phyloP scores from a whole-genome alignment of 2,888 invertebrate species.

The Acronicta aceris region DNA sequence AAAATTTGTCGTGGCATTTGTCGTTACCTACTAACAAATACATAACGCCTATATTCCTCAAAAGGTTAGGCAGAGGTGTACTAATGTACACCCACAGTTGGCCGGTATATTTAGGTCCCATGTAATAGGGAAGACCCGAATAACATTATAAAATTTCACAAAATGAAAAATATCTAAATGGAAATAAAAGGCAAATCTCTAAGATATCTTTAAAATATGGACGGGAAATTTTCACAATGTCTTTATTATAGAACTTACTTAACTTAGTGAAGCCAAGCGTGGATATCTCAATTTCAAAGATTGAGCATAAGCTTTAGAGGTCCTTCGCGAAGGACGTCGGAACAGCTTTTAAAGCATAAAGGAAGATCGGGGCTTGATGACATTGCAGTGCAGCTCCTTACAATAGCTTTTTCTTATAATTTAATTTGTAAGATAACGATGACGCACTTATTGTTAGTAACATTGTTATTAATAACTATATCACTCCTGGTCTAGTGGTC shows the following conservation, averaged over 20 bases:
- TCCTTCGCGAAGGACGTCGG: conserved; percentile 47
- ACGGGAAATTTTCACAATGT: conserved; percentile 35
- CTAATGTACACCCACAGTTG: too few relatives aligned
- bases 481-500: too few relatives aligned
- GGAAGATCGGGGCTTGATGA: conserved; percentile 47
- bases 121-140: too few relatives aligned
- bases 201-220: conserved; percentile 18
- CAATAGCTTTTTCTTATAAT: conserved; percentile 19
- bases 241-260: conserved; percentile 54
- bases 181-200: conserved; percentile 9
- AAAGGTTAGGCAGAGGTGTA: too few relatives aligned
- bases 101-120: too few relatives aligned
- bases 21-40: too few relatives aligned
- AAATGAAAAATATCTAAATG: conserved; percentile 4
- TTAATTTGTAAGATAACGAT: conserved; percentile 21
- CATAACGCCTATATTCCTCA: too few relatives aligned
- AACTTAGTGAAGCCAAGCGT: conserved; percentile 52
- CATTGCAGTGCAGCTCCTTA: conserved; percentile 24
- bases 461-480: too few relatives aligned
- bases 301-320: conserved; percentile 46
- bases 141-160: too few relatives aligned
- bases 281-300: conserved; percentile 58
- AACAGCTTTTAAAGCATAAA: conserved; percentile 47
- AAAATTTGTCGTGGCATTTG: too few relatives aligned
- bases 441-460: too few relatives aligned